Evolutionary conservation across 2,888 invertebrate genomes (phyloP).

Genomic region (Pycnomerus fuliginosus): DNA sequence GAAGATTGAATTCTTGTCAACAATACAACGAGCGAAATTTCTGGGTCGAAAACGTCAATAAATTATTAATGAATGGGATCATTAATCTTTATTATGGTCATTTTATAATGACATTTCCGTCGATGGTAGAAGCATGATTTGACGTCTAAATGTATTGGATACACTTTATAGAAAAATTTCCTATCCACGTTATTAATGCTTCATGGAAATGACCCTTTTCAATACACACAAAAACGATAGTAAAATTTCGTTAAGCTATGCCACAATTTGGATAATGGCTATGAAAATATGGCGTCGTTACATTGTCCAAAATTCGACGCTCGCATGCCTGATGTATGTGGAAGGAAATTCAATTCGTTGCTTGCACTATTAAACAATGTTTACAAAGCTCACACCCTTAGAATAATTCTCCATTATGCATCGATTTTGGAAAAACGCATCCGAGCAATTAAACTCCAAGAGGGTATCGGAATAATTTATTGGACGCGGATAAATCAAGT

Average conservation of each 20-base stretch:
- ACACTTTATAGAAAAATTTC: conserved; percentile 2
- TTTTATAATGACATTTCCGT: conserved; percentile 28
- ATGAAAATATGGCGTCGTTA: conserved; percentile 6
- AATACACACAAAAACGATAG: conserved; percentile 14
- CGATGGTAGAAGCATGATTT: conserved; percentile 16
- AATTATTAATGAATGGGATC: conserved; percentile 33
- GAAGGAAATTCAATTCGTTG: conserved; percentile 44
- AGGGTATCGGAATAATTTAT: conserved; percentile 20
- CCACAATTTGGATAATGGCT: conserved; percentile 18
- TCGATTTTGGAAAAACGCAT: conserved; percentile 33
- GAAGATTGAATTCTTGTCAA: conserved; percentile 40
- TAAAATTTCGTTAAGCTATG: conserved; percentile 14
- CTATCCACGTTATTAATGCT: conserved; percentile 11
- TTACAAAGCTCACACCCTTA: conserved; percentile 44
- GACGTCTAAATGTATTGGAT: conserved; percentile 14
- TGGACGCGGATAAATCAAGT: conserved; percentile 31
- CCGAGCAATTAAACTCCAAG: conserved; percentile 6
- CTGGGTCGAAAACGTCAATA: conserved; percentile 27
- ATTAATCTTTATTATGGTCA: conserved; percentile 38
- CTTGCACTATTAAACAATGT: conserved; percentile 47
- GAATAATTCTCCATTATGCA: no score
- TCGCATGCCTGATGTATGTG: conserved; percentile 43
- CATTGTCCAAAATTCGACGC: no score
- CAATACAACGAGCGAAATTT: conserved; percentile 29
- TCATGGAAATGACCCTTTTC: conserved; percentile 10